phyloP scores from a whole-genome alignment of 2,113 vertebrate species.

The Mohoua ochrocephala region DNA sequence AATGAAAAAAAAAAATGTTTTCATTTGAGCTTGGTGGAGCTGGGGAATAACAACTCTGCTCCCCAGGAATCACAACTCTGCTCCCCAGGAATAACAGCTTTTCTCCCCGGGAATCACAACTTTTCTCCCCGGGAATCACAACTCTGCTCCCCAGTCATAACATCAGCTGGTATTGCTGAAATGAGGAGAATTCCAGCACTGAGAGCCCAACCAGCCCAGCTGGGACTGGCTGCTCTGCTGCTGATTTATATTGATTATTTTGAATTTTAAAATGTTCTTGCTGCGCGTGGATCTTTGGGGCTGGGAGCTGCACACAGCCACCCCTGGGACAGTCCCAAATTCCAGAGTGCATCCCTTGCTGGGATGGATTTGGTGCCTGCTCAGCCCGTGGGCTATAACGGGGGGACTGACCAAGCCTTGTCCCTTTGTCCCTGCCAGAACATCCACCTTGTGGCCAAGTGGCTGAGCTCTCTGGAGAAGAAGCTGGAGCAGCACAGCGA shows the following conservation, averaged over 20 bases:
- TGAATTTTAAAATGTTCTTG: background rate
- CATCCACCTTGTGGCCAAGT: conserved; percentile 91
- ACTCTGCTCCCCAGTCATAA: background rate
- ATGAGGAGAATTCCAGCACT: background rate
- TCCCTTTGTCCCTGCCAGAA: conserved; percentile 75
- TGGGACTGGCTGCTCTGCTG: background rate
- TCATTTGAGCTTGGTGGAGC: background rate
- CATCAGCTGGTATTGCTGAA: background rate
- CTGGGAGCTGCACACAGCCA: background rate
- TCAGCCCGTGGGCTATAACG: accelerated
- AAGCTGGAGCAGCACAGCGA: conserved; percentile 83
- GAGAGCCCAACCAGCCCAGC: background rate
- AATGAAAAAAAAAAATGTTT: background rate
- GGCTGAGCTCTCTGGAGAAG: conserved; percentile 88
- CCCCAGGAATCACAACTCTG: background rate
- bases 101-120: background rate
- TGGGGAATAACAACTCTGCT: background rate
- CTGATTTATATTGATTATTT: background rate
- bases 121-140: background rate
- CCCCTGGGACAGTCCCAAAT: background rate
- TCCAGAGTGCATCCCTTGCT: no score
- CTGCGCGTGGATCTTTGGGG: background rate
- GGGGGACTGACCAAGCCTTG: background rate
- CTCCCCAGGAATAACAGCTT: background rate
- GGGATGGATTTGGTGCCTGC: background rate